phyloP scores from a whole-genome alignment of 2,797 vertebrate species.

The Mionectes olivaceus region DNA sequence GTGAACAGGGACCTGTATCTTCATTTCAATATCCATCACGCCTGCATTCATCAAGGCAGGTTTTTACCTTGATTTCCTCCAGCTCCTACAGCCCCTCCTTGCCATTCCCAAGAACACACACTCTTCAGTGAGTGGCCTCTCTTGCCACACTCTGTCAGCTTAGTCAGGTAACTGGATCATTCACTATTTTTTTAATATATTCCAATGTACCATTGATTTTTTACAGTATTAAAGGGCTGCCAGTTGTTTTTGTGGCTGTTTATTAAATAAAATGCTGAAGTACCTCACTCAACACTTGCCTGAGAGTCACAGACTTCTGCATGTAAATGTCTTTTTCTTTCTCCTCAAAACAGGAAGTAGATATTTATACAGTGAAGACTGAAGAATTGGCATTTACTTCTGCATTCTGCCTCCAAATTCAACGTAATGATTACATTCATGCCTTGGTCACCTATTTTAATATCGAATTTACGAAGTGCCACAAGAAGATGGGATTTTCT shows the following conservation, averaged over 20 bases:
- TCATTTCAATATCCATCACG: not conserved
- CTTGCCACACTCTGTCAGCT: not conserved
- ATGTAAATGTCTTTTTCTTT: constrained; percentile 10
- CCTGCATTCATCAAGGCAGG: not conserved
- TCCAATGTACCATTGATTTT: not conserved
- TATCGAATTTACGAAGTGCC: constrained; percentile 98
- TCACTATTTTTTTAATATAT: not conserved
- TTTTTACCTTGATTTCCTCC: not conserved
- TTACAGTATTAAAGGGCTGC: not conserved
- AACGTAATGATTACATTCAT: constrained; percentile 96
- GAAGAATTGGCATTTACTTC: constrained; percentile 94
- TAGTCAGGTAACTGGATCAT: not conserved
- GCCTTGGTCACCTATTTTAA: constrained; percentile 98
- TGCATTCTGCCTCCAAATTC: constrained; percentile 95
- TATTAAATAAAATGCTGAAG: not conserved
- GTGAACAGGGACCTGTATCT: not conserved
- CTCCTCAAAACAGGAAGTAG: constrained; percentile 87
- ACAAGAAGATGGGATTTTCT: constrained; percentile 98
- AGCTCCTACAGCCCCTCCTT: not conserved
- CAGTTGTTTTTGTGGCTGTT: not conserved
- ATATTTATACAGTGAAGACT: constrained; percentile 95
- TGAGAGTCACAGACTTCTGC: not conserved
- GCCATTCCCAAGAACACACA: not conserved
- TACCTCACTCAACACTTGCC: not conserved
- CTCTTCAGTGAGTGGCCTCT: not conserved